These are phyloP conservation scores for Coenobita brevimanus DNA, from an alignment of 1,140 invertebrate genomes.

Conservation along the genomic window DNA sequence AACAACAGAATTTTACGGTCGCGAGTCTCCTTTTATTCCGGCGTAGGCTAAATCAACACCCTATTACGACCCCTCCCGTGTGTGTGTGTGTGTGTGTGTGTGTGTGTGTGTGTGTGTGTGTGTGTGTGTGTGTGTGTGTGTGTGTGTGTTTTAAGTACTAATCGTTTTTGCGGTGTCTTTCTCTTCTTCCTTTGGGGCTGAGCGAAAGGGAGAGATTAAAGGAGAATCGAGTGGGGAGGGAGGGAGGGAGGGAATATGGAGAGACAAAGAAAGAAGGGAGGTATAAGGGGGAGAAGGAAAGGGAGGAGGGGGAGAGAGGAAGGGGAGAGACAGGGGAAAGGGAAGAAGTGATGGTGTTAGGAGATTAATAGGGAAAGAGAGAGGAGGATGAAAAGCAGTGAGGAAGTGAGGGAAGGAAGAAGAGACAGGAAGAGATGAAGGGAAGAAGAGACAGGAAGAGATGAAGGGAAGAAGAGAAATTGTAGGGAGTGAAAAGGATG, in stretches of 20 bases:
- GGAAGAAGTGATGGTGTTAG: not conserved
- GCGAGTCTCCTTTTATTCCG: too few species aligned
- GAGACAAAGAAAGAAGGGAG: too few species aligned
- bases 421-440: not conserved
- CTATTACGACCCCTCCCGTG: not conserved
- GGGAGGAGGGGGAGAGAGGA: not conserved
- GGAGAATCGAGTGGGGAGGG: not conserved
- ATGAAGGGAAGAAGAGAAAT: not conserved
- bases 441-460: not conserved
- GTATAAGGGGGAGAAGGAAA: not conserved
- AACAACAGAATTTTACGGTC: too few species aligned
- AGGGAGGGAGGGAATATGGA: not conserved
- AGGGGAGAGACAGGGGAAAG: not conserved
- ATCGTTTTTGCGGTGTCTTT: not conserved
- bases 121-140: not conserved
- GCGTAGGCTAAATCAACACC: too few species aligned
- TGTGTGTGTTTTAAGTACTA: not conserved
- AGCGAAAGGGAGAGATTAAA: not conserved
- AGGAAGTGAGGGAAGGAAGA: not conserved
- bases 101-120: not conserved
- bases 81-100: conserved; percentile 15
- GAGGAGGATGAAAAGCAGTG: not conserved
- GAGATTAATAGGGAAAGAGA: not conserved
- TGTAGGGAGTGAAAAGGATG: not conserved
- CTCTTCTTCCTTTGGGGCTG: not conserved